A percentile compares a stretch with the other conserved stretches of the same genome.
phyloP scores from a whole-genome alignment of 2,113 vertebrate species.

The Neotoma lepida region DNA sequence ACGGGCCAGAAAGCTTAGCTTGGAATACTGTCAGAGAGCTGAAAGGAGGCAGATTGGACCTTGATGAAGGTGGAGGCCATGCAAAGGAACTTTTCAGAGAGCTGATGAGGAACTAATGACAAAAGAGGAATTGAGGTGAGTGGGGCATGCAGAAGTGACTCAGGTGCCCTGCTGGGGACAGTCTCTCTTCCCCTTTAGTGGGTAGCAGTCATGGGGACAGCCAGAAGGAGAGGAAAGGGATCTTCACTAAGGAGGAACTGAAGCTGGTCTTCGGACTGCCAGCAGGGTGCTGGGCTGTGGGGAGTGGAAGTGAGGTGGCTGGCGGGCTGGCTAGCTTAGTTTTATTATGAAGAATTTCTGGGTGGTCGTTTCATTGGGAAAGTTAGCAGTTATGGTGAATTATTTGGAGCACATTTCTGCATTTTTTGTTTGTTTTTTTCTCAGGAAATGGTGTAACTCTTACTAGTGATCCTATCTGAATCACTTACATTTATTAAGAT shows the following conservation, averaged over 20 bases:
- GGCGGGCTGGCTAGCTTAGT: background rate
- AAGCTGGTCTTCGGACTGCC: background rate
- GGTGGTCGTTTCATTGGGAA: constrained; percentile 23
- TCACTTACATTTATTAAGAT: constrained; percentile 36
- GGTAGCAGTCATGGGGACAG: background rate
- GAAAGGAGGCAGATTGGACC: background rate
- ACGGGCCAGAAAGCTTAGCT: background rate
- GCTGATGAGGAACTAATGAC: constrained; percentile 24
- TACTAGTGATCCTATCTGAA: constrained; percentile 31
- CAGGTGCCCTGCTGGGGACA: background rate
- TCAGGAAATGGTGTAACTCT: background rate
- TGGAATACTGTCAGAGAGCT: background rate
- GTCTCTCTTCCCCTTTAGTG: constrained; percentile 20
- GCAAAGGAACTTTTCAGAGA: constrained; percentile 37
- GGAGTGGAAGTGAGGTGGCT: background rate
- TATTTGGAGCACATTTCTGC: constrained; percentile 1
- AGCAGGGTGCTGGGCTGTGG: background rate
- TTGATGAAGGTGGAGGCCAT: background rate
- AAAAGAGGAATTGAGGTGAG: constrained; percentile 17
- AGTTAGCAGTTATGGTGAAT: constrained; percentile 11
- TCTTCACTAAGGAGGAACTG: background rate
- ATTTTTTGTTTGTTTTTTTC: background rate
- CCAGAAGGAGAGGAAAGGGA: background rate
- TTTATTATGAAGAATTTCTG: constrained; percentile 1
- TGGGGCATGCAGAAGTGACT: background rate